These are phyloP conservation scores for Brassicogethes aeneus DNA, from an alignment of 2,888 invertebrate species.

Conservation along the genomic window DNA sequence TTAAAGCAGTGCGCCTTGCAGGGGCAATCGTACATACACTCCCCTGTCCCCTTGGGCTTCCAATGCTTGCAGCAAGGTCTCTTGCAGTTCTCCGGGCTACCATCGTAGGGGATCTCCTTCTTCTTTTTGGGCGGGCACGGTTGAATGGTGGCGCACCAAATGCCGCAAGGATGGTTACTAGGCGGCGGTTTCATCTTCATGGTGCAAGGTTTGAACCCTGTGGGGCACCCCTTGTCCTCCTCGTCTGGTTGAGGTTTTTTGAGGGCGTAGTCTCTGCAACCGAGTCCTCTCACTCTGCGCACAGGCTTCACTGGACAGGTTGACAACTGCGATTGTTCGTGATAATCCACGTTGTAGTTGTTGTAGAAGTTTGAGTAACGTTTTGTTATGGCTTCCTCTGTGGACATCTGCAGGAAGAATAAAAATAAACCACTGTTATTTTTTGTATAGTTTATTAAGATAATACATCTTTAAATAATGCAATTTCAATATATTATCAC, in stretches of 20 bases:
- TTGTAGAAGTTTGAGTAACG: slow-evolving; percentile 35
- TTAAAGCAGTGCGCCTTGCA: slow-evolving; percentile 38
- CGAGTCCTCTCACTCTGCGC: slow-evolving; percentile 8
- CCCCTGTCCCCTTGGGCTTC: slow-evolving; percentile 32
- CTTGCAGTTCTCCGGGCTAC: slow-evolving; percentile 26
- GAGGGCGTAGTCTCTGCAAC: slow-evolving; percentile 24
- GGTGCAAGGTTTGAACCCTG: slow-evolving; percentile 35
- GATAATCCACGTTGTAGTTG: slow-evolving; percentile 33
- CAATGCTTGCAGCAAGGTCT: slow-evolving; percentile 37
- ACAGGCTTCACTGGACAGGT: slow-evolving; percentile 1
- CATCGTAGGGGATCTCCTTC: slow-evolving; percentile 15
- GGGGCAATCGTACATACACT: slow-evolving; percentile 33
- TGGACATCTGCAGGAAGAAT: slow-evolving; percentile 19
- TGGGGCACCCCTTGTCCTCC: slow-evolving; percentile 30
- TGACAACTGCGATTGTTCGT: slow-evolving; percentile 10
- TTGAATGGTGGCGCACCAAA: slow-evolving; percentile 33
- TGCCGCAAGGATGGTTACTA: slow-evolving; percentile 32
- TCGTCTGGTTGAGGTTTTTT: slow-evolving; percentile 9
- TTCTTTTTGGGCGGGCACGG: slow-evolving; percentile 34
- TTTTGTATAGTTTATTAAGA: not conserved
- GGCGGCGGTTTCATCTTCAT: slow-evolving; percentile 33
- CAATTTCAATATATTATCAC: not conserved
- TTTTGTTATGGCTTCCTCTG: slow-evolving; percentile 20
- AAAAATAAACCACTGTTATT: slow-evolving; percentile 1
- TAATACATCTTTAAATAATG: not conserved